phyloP scores from a whole-genome alignment of 2,797 vertebrate species.

The Trachurus trachurus region DNA sequence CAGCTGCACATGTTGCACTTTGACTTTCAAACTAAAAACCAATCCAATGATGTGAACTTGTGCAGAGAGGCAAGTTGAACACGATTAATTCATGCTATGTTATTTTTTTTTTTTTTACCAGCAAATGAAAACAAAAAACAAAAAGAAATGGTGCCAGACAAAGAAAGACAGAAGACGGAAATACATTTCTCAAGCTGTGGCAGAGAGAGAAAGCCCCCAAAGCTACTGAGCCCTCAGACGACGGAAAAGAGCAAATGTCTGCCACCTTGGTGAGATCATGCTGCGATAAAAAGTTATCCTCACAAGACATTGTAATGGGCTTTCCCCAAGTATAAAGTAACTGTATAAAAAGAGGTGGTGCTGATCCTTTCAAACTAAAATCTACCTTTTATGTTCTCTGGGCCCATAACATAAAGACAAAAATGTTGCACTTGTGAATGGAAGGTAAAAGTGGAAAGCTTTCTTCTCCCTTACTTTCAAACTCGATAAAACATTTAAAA shows the following conservation, averaged over 20 bases:
- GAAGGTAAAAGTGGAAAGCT: background rate
- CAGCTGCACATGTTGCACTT: slow-evolving; percentile 12
- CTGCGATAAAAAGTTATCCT: slow-evolving; percentile 34
- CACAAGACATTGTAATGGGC: slow-evolving; percentile 16
- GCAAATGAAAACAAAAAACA: slow-evolving; percentile 34
- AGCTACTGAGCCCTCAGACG: slow-evolving; percentile 72
- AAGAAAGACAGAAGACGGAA: slow-evolving; percentile 51
- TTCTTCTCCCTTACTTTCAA: background rate
- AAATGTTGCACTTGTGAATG: background rate
- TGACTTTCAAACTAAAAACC: slow-evolving; percentile 26
- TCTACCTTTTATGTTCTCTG: background rate
- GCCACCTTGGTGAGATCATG: slow-evolving; percentile 37
- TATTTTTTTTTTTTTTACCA: slow-evolving; percentile 55
- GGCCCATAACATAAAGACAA: background rate
- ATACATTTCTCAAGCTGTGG: slow-evolving; percentile 31
- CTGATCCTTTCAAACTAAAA: background rate
- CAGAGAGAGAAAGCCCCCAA: slow-evolving; percentile 70
- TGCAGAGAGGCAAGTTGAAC: slow-evolving; percentile 36
- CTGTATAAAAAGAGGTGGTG: background rate
- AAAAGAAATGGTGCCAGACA: slow-evolving; percentile 41
- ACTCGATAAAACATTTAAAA: background rate
- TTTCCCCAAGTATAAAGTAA: background rate
- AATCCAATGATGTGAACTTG: slow-evolving; percentile 28
- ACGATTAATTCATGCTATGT: slow-evolving; percentile 62
- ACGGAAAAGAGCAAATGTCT: slow-evolving; percentile 38